Base-by-base conservation (phyloP, 2,888 invertebrate genomes). In the Plagodis pulveraria region DNA sequence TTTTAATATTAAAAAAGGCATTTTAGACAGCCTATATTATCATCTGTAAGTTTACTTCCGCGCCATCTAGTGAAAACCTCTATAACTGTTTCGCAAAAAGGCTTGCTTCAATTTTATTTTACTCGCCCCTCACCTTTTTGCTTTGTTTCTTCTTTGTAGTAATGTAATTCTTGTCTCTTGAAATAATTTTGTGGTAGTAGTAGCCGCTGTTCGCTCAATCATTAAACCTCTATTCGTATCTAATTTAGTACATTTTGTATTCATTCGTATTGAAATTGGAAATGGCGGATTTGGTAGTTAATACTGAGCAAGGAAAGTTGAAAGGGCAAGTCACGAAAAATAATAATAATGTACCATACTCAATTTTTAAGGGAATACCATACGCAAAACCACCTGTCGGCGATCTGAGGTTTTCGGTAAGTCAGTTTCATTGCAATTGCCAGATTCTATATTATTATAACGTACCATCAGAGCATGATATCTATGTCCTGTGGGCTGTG, bases 351-450 rank as follows among this genome's bases (percentile, higher is more conserved):
- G 70, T 80, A 47, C 57, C 82, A 41, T 94, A 88, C 70, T 87
- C 56, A 52, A 57, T 63, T 10, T 71, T 70, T 44, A 86, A 87
- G 65, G 92, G 93, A 5, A 88, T 94, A 52, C 94, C 94, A 0
- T 94, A 91, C 71, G 94, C 94, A 0, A 85, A 86, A 50, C 91
- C 94, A 44, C 94, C 94, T 9, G 49, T 93, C 12, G 92, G 76
- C n/a, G 74, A 82, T 6, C 62, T 83, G 45, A 74, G 84, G 58
- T 83, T 84, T 70, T 57, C 76, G 63, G 84, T 85, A 70, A 82
- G 81, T 76, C 11, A 40, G 12, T 22, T 48, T 50, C n/a, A 43
- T 50, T 63, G 52, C 40, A 8, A 34, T 42, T 33, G 6, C 22
- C 22, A 22, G 22, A 22, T 2, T 22, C 22, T 22, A 22, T 22